Conservation (phyloP, 2,797 vertebrate genomes). For the Eospalax fontanierii region DNA sequence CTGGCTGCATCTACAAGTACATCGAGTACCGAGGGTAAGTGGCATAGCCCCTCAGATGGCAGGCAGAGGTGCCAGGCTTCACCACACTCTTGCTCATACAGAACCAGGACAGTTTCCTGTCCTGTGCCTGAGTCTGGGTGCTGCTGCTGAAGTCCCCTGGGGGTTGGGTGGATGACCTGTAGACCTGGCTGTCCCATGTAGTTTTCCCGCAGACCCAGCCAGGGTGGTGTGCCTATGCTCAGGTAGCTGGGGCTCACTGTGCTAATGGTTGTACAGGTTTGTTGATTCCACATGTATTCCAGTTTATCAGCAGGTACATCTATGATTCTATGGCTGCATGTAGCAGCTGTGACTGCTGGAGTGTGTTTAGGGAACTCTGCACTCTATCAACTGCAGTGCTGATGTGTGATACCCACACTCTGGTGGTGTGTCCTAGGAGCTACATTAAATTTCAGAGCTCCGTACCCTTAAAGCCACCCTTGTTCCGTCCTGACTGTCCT, state of each 20-base stretch:
- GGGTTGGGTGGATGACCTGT: background rate
- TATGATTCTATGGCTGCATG: background rate
- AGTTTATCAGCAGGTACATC: background rate
- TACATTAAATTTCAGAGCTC: background rate
- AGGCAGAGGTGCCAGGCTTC: background rate
- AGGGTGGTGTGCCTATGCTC: background rate
- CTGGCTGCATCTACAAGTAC: slow-evolving; percentile 98
- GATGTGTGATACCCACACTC: background rate
- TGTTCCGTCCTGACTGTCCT: background rate
- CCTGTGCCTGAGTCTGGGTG: background rate
- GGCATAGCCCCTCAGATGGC: background rate
- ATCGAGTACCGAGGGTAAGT: slow-evolving; percentile 98
- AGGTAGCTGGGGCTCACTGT: background rate
- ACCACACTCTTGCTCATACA: too few relatives aligned
- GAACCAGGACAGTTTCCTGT: background rate
- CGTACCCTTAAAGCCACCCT: background rate
- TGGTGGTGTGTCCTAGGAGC: background rate
- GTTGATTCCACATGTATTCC: background rate
- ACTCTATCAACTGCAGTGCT: background rate
- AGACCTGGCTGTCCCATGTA: background rate
- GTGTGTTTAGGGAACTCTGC: background rate
- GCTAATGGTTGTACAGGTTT: background rate
- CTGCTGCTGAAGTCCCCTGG: background rate
- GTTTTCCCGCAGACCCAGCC: background rate
- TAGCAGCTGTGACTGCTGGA: background rate